Evolutionary conservation across 2,888 invertebrate species (phyloP), one percentile per base, ranked within the genome.

Genomic region (Vannuccia rotundouncinata): DNA sequence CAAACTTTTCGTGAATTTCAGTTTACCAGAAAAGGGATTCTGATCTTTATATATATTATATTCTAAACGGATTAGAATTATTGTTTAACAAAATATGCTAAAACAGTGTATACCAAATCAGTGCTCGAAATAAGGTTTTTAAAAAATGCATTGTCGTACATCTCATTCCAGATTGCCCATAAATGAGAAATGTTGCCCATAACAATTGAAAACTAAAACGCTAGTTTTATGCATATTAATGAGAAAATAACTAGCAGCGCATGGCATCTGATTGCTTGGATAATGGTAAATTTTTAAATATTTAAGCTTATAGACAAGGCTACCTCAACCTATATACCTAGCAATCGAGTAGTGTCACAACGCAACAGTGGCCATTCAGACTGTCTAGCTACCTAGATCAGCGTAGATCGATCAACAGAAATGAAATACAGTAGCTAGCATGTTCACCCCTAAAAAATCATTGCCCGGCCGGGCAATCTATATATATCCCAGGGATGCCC

Each of bases 81-180:
- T n/a, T n/a, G n/a, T n/a, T n/a, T n/a, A n/a, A n/a, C n/a, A n/a
- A n/a, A n/a, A n/a, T n/a, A n/a, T n/a, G n/a, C n/a, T n/a, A n/a
- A n/a, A n/a, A n/a, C n/a, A n/a, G n/a, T n/a, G n/a, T n/a, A n/a
- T n/a, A n/a, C n/a, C n/a, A n/a, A n/a, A n/a, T n/a, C 66, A 66
- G 66, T 66, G 66, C 66, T 66, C 25, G 66, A 66, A 66, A 66
- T 66, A 66, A 13, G 66, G 66, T 66, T 66, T 66, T 66, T 66
- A 66, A 66, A 66, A 66, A 22, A 66, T 22, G 22, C 25, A n/a
- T 66, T 17, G 22, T 27, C 66, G 66, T 66, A 66, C 66, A 66
- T 66, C 66, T 66, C 66, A 66, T 66, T 66, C 25, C 66, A 66
- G 66, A 66, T 66, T 66, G 66, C 66, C 66, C 66, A 66, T 66